phyloP scores from a whole-genome alignment of 2,888 invertebrate species.

The Polyommatus icarus region DNA sequence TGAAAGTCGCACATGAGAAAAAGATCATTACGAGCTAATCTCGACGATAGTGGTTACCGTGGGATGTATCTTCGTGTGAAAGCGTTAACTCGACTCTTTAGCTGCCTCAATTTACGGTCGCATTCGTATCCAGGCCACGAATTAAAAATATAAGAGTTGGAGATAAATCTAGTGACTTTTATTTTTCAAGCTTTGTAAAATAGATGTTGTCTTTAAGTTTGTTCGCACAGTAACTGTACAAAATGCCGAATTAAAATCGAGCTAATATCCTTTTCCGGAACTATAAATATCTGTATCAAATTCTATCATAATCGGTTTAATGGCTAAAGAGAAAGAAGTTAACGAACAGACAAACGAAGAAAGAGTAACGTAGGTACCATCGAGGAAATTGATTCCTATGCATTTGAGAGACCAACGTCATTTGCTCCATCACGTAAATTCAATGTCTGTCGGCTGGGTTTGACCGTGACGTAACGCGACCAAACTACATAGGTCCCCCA shows the following conservation, averaged over 20 bases:
- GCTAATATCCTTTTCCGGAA: too few relatives aligned
- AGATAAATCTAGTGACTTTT: neutral
- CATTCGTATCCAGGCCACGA: constrained; percentile 14
- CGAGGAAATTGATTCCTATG: too few relatives aligned
- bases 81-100: constrained; percentile 22
- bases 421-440: too few relatives aligned
- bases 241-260: too few relatives aligned
- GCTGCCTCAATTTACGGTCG: constrained; percentile 17
- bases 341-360: neutral
- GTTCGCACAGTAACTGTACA: neutral
- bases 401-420: too few relatives aligned
- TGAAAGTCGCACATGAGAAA: constrained; percentile 27
- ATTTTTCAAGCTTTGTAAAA: neutral
- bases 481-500: too few relatives aligned
- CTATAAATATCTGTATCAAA: too few relatives aligned
- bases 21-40: constrained; percentile 22
- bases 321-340: neutral
- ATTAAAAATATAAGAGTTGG: neutral
- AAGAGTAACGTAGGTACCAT: neutral
- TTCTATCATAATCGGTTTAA: neutral
- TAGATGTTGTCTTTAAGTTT: neutral
- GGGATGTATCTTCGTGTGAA: constrained; percentile 23
- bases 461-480: too few relatives aligned
- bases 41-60: constrained; percentile 22
- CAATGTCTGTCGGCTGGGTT: too few relatives aligned